Conservation (phyloP, 2,888 invertebrate species). For the Cosmia pyralina region DNA sequence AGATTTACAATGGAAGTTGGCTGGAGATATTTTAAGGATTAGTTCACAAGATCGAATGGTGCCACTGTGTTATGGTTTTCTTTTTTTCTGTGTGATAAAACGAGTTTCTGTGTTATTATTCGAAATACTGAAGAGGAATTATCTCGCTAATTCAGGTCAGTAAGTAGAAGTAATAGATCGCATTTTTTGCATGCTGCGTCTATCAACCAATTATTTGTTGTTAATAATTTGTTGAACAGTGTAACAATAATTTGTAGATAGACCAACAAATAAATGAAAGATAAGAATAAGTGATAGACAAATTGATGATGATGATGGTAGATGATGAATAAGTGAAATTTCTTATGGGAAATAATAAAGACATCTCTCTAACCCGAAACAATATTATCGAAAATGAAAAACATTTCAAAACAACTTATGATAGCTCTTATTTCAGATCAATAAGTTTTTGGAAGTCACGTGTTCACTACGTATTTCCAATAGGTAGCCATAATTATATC, state of each 20-base stretch:
- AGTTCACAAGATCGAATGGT: slow-evolving; percentile 8
- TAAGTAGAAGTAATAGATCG: not conserved
- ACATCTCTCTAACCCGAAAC: no score
- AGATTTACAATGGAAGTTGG: slow-evolving; percentile 43
- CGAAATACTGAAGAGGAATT: not conserved
- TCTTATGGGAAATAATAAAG: no score
- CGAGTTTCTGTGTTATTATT: not conserved
- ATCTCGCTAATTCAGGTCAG: not conserved
- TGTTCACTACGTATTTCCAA: slow-evolving; percentile 17
- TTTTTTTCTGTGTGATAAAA: not conserved
- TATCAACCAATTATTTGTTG: no score
- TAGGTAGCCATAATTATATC: not conserved
- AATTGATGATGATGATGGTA: no score
- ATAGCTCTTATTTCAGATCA: slow-evolving; percentile 5
- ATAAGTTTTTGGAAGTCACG: not conserved
- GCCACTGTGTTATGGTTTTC: not conserved
- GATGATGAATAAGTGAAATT: no score
- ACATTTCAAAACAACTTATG: not conserved
- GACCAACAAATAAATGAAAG: no score
- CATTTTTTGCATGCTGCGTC: not conserved
- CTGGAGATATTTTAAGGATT: slow-evolving; percentile 35
- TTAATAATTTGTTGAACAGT: no score
- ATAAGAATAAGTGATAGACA: no score
- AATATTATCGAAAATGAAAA: not conserved
- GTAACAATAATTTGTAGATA: no score